Evolutionary conservation across 2,113 vertebrate species (phyloP).

Genomic region (Salvator merianae): DNA sequence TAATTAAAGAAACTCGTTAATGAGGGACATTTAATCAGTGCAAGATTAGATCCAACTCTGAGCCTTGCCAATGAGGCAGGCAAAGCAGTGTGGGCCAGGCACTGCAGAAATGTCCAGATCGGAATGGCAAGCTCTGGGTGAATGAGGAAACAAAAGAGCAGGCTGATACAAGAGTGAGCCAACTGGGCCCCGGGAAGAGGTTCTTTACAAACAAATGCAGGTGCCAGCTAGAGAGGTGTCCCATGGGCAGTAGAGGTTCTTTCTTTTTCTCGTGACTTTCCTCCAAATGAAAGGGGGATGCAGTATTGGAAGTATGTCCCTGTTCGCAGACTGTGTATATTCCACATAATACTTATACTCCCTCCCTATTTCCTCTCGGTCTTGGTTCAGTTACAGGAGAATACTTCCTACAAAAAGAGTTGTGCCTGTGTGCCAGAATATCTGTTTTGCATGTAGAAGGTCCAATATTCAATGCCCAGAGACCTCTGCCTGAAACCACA

Average conservation of each 20-base stretch:
- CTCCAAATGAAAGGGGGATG: neutral
- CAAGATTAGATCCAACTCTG: conserved; percentile 65
- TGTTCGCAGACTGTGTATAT: neutral
- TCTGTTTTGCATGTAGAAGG: too few relatives aligned
- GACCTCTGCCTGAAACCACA: too few relatives aligned
- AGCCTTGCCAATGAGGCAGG: conserved; percentile 44
- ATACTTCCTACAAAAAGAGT: neutral
- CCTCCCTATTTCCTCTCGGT: neutral
- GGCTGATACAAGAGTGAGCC: neutral
- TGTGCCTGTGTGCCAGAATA: too few relatives aligned
- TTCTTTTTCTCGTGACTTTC: neutral
- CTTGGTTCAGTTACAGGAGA: neutral
- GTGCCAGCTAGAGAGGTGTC: neutral
- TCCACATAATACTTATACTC: neutral
- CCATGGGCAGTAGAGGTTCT: neutral
- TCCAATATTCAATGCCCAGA: too few relatives aligned
- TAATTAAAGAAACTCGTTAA: conserved; percentile 82
- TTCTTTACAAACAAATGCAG: neutral
- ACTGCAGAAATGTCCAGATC: conserved; percentile 4
- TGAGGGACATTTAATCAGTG: conserved; percentile 81
- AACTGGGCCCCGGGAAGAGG: neutral
- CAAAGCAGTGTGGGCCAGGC: conserved; percentile 13
- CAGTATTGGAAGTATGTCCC: neutral
- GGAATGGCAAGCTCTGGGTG: neutral
- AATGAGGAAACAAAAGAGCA: neutral